Percentiles rank a stretch among this genome's conserved stretches.
phyloP scores from a whole-genome alignment of 23 tunicate species.

The Botrylloides violaceus region DNA sequence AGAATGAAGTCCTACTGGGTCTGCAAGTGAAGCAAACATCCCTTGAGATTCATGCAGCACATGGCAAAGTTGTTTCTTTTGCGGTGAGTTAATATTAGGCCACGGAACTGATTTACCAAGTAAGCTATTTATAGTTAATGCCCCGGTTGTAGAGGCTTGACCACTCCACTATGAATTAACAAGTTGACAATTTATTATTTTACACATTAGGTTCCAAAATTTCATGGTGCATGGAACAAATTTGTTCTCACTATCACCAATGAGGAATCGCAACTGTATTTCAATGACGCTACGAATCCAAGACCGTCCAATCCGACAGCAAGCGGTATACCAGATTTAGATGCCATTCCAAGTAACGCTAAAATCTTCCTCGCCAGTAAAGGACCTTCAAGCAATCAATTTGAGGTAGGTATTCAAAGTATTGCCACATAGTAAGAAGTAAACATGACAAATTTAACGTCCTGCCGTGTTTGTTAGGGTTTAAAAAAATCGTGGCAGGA shows the following conservation, averaged over 20 bases:
- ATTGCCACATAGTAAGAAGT: too few species aligned
- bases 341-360: neutral
- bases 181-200: too few species aligned
- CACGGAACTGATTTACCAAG: too few species aligned
- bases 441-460: too few species aligned
- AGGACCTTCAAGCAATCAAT: neutral
- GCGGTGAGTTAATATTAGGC: too few species aligned
- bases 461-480: too few species aligned
- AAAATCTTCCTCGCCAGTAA: neutral
- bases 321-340: neutral
- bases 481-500: too few species aligned
- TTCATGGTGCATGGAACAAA: neutral
- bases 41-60: neutral
- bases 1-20: too few species aligned
- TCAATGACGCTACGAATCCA: neutral
- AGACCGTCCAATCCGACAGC: neutral
- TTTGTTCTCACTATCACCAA: neutral
- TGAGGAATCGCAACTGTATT: neutral
- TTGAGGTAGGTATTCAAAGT: neutral
- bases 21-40: too few species aligned
- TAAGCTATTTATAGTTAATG: too few species aligned
- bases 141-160: too few species aligned
- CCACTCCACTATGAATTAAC: too few species aligned
- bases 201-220: neutral
- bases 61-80: neutral